Percentiles rank a stretch among this genome's conserved stretches.
Evolutionary conservation across 2,113 vertebrate genomes (phyloP).

Genomic region (Malurus melanocephalus): DNA sequence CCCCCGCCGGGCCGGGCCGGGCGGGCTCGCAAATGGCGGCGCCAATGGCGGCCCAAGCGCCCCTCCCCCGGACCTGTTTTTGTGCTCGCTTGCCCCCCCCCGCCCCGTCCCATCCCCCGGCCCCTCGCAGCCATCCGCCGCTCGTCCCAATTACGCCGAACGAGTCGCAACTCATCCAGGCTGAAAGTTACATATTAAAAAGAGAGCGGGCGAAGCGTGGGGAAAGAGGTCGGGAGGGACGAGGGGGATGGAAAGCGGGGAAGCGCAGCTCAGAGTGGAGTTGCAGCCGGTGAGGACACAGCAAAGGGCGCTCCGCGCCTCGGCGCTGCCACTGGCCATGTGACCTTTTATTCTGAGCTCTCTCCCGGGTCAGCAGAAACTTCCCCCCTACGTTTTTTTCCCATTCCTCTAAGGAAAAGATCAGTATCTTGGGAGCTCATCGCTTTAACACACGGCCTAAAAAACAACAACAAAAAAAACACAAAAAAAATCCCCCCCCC

Average conservation of each 20-base stretch:
- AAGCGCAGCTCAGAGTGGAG: slow-evolving; percentile 25
- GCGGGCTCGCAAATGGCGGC: neutral
- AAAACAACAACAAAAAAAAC: neutral
- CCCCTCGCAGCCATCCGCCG: slow-evolving; percentile 65
- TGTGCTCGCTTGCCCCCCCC: slow-evolving; percentile 9
- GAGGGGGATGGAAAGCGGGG: neutral
- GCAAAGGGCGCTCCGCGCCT: slow-evolving; percentile 59
- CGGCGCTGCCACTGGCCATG: neutral
- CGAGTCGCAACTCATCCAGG: slow-evolving; percentile 70
- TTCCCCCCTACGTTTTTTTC: neutral
- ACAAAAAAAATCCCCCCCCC: too few relatives aligned
- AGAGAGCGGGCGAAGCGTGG: neutral
- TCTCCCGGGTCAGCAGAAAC: slow-evolving; percentile 51
- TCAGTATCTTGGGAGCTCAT: neutral
- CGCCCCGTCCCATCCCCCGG: slow-evolving; percentile 59
- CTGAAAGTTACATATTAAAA: slow-evolving; percentile 54
- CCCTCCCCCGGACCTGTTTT: slow-evolving; percentile 66
- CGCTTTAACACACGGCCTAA: neutral
- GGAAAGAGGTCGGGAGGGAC: slow-evolving; percentile 13
- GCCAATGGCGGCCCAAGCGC: slow-evolving; percentile 58
- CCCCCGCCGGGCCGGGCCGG: slow-evolving; percentile 12
- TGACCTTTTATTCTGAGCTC: neutral
- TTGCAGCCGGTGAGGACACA: slow-evolving; percentile 48
- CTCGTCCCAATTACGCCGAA: slow-evolving; percentile 76
- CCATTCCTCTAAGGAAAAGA: neutral